Evolutionary conservation across 2,113 vertebrate genomes (phyloP).

Genomic region (Neogale vison): DNA sequence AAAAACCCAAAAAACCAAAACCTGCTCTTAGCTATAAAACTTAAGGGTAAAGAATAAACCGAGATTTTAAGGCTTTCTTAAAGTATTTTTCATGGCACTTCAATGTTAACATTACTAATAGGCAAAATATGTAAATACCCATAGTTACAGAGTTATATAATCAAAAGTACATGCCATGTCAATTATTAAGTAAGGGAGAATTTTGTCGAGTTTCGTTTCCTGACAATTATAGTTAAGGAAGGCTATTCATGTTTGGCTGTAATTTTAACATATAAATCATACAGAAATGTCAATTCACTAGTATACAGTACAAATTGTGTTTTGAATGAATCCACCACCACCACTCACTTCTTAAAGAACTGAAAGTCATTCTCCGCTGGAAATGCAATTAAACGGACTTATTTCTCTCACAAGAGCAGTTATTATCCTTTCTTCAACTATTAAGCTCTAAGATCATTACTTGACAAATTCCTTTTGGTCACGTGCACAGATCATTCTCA

Average conservation of each 20-base stretch:
- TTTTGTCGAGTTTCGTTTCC: conserved; percentile 66
- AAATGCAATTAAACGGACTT: conserved; percentile 47
- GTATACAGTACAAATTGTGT: conserved; percentile 74
- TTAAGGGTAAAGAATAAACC: conserved; percentile 57
- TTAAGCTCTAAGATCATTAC: conserved; percentile 55
- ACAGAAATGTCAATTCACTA: conserved; percentile 68
- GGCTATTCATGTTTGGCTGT: conserved; percentile 72
- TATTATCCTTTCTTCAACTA: conserved; percentile 6
- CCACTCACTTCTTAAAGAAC: conserved; percentile 59
- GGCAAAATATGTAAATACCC: conserved; percentile 67
- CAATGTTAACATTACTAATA: conserved; percentile 68
- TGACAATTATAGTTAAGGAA: conserved; percentile 64
- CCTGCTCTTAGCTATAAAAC: conserved; percentile 38
- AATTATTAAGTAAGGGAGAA: conserved; percentile 59
- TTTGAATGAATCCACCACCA: conserved; percentile 47
- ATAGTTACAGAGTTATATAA: conserved; percentile 27
- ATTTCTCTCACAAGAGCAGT: conserved; percentile 63
- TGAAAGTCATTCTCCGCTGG: conserved; percentile 48
- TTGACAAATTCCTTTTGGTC: conserved; percentile 70
- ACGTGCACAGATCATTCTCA: conserved; percentile 61
- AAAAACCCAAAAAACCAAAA: conserved; percentile 11
- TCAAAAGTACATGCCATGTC: conserved; percentile 55
- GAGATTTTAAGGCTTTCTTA: conserved; percentile 81
- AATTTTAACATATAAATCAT: conserved; percentile 54
- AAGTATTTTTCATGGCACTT: conserved; percentile 81